phyloP scores from a whole-genome alignment of 2,797 vertebrate genomes.

The Malacoctenus gilli region DNA sequence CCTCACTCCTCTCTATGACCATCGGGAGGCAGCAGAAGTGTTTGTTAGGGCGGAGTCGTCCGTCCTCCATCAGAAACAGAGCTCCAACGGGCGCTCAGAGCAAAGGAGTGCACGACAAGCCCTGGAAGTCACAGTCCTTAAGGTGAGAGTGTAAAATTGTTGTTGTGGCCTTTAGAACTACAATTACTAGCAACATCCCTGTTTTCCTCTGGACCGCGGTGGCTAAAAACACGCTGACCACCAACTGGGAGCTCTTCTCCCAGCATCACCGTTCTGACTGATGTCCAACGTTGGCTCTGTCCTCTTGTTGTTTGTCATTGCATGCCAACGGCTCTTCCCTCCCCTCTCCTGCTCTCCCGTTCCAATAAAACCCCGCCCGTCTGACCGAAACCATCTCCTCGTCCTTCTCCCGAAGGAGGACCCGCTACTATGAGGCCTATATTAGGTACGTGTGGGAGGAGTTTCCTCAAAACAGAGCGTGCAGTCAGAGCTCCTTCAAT shows the following conservation, averaged over 20 bases:
- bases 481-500: no score
- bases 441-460: slow-evolving; percentile 87
- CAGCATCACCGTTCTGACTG: background rate
- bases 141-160: slow-evolving; percentile 77
- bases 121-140: slow-evolving; percentile 83
- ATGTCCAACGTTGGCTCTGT: no score
- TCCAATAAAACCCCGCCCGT: slow-evolving; percentile 2
- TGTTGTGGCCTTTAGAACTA: no score
- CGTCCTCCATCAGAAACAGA: slow-evolving; percentile 77
- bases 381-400: slow-evolving; percentile 13
- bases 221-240: background rate
- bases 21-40: slow-evolving; percentile 79
- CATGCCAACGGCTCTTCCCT: slow-evolving; percentile 23
- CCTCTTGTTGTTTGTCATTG: slow-evolving; percentile 34
- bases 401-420: slow-evolving; percentile 79
- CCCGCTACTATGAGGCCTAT: slow-evolving; percentile 93
- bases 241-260: no score
- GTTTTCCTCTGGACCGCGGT: background rate
- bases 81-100: slow-evolving; percentile 76
- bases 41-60: slow-evolving; percentile 57
- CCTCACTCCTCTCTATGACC: slow-evolving; percentile 77
- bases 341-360: slow-evolving; percentile 14
- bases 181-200: no score
- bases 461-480: no score
- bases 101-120: slow-evolving; percentile 74